Evolutionary conservation across 2,797 vertebrate species (phyloP).

Genomic region (Oceanodroma leucorhoa): DNA sequence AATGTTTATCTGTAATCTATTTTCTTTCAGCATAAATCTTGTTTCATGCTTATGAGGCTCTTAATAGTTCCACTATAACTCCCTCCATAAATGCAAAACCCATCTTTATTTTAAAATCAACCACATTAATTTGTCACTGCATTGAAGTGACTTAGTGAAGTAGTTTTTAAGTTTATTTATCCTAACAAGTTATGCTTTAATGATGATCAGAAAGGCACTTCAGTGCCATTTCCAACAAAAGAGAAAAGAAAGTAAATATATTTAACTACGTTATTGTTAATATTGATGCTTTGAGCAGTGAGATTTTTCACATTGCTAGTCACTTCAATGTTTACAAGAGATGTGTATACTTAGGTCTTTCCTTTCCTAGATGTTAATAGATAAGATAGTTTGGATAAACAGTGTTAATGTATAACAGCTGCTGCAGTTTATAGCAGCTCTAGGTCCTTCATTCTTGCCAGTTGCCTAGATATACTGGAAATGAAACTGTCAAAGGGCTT

Average conservation of each 20-base stretch:
- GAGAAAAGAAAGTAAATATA: background rate
- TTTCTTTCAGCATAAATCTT: conserved; percentile 20
- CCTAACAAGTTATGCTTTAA: background rate
- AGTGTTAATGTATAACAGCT: background rate
- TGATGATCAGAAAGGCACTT: background rate
- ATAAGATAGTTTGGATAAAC: background rate
- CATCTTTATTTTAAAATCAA: background rate
- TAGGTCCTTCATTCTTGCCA: background rate
- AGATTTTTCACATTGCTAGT: background rate
- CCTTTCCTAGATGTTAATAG: background rate
- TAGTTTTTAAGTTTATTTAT: background rate
- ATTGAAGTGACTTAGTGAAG: background rate
- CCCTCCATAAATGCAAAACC: background rate
- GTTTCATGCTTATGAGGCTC: background rate
- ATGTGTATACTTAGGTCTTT: background rate
- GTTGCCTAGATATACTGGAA: background rate
- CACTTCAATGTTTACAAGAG: background rate
- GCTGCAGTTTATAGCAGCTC: background rate
- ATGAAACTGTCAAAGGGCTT: background rate
- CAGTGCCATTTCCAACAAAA: background rate
- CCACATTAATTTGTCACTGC: background rate
- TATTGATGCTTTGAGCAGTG: background rate
- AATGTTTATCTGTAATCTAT: conserved; percentile 25
- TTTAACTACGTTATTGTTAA: background rate
- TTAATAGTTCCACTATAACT: background rate